Base-by-base conservation (phyloP, 2,888 invertebrate species). In the Hemaris fuciformis region DNA sequence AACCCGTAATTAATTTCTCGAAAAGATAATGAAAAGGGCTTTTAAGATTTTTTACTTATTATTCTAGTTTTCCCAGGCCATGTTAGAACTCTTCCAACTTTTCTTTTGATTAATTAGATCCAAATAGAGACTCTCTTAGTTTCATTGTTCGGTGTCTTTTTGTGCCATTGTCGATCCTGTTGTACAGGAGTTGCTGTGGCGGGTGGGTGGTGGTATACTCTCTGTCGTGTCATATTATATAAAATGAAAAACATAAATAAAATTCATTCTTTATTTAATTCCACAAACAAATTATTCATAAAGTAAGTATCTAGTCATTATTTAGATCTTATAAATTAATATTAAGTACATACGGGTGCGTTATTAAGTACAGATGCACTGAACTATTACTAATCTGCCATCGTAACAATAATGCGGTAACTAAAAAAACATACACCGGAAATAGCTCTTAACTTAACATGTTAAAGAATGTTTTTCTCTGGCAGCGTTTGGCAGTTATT, bases 251-350 rank as follows among this genome's bases (percentile, higher is more conserved):
- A 73, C 71, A 66, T 63, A 62, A 66, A 67, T 77, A 77, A 81
- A 83, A 81, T 80, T 81, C 80, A 81, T 80, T 76, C 73, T 88
- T 87, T 87, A 87, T 88, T 89, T 83, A 81, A 82, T 85, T 86
- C 78, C 85, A 88, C 86, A 88, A 86, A 87, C 85, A 86, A 82
- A 80, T 83, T 81, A 83, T 79, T 78, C 75, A 74, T 77, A 75
- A 73, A 71, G 73, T 87, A 89, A 75, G 76, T 70, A 79, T 79
- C 85, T 88, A 88, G 83, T 86, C 84, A 83, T 81, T 72, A 79
- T 81, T 72, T 77, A 83, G 76, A 84, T 82, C 83, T 85, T 85
- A 87, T 75, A 80, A 77, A 82, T 81, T 80, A 84, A 85, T 66
- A 73, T 77, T 80, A 81, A 80, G 82, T 81, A 83, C 82, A 71